Evolutionary conservation across 23 tunicate species (phyloP).

Genomic region (Ascidia mentula): DNA sequence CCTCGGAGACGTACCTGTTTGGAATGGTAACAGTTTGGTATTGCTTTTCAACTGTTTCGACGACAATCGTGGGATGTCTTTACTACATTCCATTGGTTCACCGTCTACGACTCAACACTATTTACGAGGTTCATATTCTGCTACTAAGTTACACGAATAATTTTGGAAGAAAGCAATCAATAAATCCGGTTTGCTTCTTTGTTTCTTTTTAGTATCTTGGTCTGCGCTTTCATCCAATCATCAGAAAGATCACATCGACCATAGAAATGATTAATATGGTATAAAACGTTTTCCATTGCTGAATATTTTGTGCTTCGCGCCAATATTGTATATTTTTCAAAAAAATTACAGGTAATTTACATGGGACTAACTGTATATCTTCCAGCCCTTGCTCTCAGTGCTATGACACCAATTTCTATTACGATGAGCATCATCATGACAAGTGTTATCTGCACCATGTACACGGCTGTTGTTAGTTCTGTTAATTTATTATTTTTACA

Average conservation of each 20-base stretch:
- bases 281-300: too few species aligned
- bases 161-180: background rate
- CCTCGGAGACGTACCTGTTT: slow-evolving; percentile 46
- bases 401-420: slow-evolving; percentile 52
- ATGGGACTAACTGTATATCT: slow-evolving; percentile 57
- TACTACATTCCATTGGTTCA: slow-evolving; percentile 67
- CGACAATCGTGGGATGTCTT: slow-evolving; percentile 36
- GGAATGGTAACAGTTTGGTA: slow-evolving; percentile 52
- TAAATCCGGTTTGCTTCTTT: too few species aligned
- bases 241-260: slow-evolving; percentile 37
- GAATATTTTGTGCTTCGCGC: too few species aligned
- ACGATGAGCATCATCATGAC: slow-evolving; percentile 51
- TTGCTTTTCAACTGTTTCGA: slow-evolving; percentile 4
- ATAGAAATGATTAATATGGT: slow-evolving; percentile 60
- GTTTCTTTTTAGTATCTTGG: slow-evolving; percentile 50
- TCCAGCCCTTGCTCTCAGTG: slow-evolving; percentile 64
- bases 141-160: background rate
- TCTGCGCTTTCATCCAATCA: slow-evolving; percentile 37
- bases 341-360: slow-evolving; percentile 40
- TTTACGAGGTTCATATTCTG: slow-evolving; percentile 38
- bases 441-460: slow-evolving; percentile 60
- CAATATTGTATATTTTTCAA: too few species aligned
- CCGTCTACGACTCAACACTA: slow-evolving; percentile 32
- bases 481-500: too few species aligned
- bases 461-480: slow-evolving; percentile 49